phyloP scores from a whole-genome alignment of 2,113 vertebrate genomes.

The Tautogolabrus adspersus region DNA sequence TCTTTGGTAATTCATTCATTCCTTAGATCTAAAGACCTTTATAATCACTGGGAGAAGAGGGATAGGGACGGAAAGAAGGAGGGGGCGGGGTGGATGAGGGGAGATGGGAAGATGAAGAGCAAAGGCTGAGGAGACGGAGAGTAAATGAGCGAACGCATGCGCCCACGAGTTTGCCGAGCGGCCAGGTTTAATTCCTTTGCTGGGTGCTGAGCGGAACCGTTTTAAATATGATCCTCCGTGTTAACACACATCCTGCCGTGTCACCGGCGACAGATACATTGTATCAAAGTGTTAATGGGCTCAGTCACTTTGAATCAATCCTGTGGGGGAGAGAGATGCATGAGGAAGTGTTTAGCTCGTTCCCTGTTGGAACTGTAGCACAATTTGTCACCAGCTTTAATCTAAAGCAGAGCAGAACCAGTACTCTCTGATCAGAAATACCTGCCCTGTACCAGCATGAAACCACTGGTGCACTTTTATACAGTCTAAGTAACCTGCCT shows the following conservation, averaged over 20 bases:
- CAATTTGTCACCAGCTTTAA: slow-evolving; percentile 18
- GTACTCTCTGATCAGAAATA: slow-evolving; percentile 8
- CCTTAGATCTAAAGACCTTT: slow-evolving; percentile 84
- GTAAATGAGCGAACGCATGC: slow-evolving; percentile 82
- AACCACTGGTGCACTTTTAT: background rate
- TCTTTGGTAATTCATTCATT: slow-evolving; percentile 85
- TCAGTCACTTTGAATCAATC: slow-evolving; percentile 84
- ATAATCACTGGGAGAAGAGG: slow-evolving; percentile 82
- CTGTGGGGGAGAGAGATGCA: slow-evolving; percentile 34
- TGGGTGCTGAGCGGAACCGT: slow-evolving; percentile 82
- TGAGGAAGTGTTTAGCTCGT: slow-evolving; percentile 26
- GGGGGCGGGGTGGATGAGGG: slow-evolving; percentile 55
- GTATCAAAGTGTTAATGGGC: slow-evolving; percentile 83
- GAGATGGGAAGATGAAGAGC: slow-evolving; percentile 68
- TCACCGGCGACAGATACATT: slow-evolving; percentile 83
- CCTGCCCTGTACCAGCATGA: background rate
- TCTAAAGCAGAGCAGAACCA: slow-evolving; percentile 4
- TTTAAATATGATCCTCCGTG: slow-evolving; percentile 83
- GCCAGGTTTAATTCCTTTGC: slow-evolving; percentile 81
- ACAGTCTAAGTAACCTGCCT: background rate
- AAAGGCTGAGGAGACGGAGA: slow-evolving; percentile 68
- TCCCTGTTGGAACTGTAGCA: slow-evolving; percentile 13
- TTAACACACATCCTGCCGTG: slow-evolving; percentile 76
- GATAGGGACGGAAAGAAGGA: slow-evolving; percentile 65
- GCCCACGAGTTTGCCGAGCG: slow-evolving; percentile 67